Base-by-base conservation (phyloP, 2,113 vertebrate genomes). In the Laticauda colubrina region DNA sequence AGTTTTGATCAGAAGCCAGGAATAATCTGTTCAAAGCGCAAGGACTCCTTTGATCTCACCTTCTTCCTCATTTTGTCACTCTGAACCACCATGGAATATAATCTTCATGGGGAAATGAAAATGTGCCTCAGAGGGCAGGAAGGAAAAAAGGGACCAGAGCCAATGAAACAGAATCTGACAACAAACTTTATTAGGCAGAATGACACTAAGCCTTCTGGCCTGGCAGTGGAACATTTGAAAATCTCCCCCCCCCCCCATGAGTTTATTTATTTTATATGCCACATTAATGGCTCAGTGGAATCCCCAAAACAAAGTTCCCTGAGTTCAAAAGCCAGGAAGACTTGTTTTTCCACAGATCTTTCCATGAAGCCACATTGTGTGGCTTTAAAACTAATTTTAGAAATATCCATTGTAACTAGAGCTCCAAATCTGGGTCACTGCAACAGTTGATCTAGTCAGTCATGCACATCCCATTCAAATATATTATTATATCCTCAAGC, bases 11-110 rank as follows among this genome's bases (percentile, higher is more conserved):
- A 94, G 92, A 96, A 95, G 97, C 98, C 98, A 98, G 97, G 97
- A 98, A 98, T 97, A 98, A 98, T 97, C 96, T 97, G 97, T 97
- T 97, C 96, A 97, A 96, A 97, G 96, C 95, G 97, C 95, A 97
- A 96, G 96, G 96, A 89, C 93, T 96, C 96, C 97, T 98, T 97
- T 97, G 97, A 98, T 97, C 97, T 96, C 94, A 94, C 95, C 94
- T 96, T 97, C 96, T 96, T 96, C 96, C 97, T 93, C 92, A 90
- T 96, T 96, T 97, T 97, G 96, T 97, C 96, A 93, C 96, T 97
- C 96, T 96, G 95, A 96, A 96, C 95, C 96, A 98, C 97, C 97
- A 97, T 96, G 97, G 97, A 97, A 97, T 61, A 85, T 94, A 97
- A 95, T 93, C 93, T 94, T 95, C 96, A 96, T 91, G 95, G 94